phyloP scores from a whole-genome alignment of 2,888 invertebrate species.

The Lepidochrysops patricia region DNA sequence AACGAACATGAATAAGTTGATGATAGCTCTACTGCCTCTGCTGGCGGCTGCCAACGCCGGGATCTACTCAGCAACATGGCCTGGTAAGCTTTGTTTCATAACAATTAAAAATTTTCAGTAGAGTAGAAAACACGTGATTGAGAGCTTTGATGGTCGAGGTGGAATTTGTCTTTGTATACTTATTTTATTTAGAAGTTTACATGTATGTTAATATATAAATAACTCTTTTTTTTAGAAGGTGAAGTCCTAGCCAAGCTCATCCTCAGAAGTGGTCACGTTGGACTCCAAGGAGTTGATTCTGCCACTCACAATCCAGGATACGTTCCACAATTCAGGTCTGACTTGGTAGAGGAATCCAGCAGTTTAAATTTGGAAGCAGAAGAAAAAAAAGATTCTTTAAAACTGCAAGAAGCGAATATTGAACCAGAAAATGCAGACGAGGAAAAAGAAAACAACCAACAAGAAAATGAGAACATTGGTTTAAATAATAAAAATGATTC shows the following conservation, averaged over 20 bases:
- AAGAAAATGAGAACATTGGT: too few species aligned
- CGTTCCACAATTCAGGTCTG: not conserved
- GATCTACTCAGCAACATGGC: constrained; percentile 1
- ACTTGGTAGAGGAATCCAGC: not conserved
- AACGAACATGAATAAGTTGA: constrained; percentile 1
- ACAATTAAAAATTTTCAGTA: too few species aligned
- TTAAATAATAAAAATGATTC: too few species aligned
- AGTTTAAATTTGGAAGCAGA: not conserved
- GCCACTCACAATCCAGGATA: not conserved
- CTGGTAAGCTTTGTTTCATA: not conserved
- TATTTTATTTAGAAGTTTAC: not conserved
- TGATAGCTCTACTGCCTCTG: not conserved
- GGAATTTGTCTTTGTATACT: not conserved
- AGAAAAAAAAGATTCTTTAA: too few species aligned
- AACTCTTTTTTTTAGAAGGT: not conserved
- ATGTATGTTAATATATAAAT: not conserved
- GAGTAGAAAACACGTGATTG: not conserved
- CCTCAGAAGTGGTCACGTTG: not conserved
- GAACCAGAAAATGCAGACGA: too few species aligned
- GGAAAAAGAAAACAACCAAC: too few species aligned
- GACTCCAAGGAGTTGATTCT: constrained; percentile 1
- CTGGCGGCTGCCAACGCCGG: not conserved
- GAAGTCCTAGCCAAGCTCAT: not conserved
- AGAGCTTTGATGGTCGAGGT: not conserved
- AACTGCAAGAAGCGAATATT: too few species aligned